Percentiles rank a stretch among this genome's conserved stretches.
phyloP scores from a whole-genome alignment of 1,140 invertebrate genomes.

The Samia ricini region DNA sequence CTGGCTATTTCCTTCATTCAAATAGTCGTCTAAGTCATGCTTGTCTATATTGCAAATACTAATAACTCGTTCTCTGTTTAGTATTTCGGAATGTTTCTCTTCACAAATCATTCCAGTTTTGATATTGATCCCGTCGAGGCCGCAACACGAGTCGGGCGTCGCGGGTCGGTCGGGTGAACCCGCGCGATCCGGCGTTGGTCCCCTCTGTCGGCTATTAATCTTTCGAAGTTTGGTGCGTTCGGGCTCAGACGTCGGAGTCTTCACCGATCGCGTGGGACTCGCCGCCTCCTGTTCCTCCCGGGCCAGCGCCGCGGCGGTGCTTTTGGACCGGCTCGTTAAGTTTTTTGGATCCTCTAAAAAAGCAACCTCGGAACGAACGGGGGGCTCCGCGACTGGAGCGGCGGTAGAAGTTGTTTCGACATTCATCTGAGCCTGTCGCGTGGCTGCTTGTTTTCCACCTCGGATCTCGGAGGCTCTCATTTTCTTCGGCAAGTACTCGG shows the following conservation, averaged over 20 bases:
- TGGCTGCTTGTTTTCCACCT: constrained; percentile 57
- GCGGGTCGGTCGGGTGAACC: constrained; percentile 33
- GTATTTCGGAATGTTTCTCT: constrained; percentile 72
- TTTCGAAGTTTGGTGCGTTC: constrained; percentile 41
- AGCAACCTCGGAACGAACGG: constrained; percentile 57
- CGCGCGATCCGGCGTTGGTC: constrained; percentile 38
- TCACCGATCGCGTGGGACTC: constrained; percentile 66
- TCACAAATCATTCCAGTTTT: constrained; percentile 70
- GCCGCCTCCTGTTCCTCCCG: constrained; percentile 72
- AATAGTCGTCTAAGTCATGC: constrained; percentile 87
- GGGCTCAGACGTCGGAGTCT: constrained; percentile 58
- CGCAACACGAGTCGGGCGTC: constrained; percentile 64
- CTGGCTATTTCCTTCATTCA: constrained; percentile 87
- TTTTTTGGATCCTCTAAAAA: constrained; percentile 77
- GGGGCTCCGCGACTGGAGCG: constrained; percentile 32
- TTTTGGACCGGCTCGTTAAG: constrained; percentile 72
- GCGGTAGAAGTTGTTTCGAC: constrained; percentile 22
- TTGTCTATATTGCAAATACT: constrained; percentile 86
- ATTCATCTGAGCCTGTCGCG: constrained; percentile 31
- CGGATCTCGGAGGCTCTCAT: constrained; percentile 74
- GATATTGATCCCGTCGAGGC: constrained; percentile 67
- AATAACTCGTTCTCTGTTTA: constrained; percentile 80
- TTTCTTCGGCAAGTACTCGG: constrained; percentile 72
- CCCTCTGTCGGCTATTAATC: constrained; percentile 34
- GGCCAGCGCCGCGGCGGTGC: constrained; percentile 73